Conservation (phyloP, 2,113 vertebrate genomes). For the Tetrax tetrax region DNA sequence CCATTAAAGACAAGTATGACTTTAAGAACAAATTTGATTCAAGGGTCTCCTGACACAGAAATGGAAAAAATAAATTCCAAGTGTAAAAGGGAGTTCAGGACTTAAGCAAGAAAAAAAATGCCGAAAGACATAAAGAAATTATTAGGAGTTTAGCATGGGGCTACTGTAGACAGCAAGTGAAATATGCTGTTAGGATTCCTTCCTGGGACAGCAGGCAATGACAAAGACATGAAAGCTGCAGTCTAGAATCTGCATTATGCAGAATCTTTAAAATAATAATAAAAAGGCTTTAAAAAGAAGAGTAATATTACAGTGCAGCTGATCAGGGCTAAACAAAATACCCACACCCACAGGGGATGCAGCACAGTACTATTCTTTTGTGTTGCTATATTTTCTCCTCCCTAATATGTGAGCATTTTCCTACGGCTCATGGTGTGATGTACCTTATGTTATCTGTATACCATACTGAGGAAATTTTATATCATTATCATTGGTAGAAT, state of each 20-base stretch:
- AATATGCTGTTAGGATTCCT: neutral
- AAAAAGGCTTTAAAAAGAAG: neutral
- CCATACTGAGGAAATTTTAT: neutral
- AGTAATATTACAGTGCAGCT: neutral
- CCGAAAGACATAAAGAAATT: neutral
- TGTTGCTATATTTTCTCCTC: neutral
- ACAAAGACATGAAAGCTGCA: neutral
- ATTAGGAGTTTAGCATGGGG: neutral
- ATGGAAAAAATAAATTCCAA: neutral
- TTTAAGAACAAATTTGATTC: neutral
- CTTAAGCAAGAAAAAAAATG: neutral
- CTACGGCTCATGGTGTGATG: neutral
- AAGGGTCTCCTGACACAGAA: neutral
- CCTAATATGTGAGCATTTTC: neutral
- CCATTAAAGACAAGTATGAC: neutral
- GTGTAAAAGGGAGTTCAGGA: neutral
- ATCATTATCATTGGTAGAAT: neutral
- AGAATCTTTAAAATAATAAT: neutral
- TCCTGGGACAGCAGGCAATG: neutral
- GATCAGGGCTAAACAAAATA: neutral
- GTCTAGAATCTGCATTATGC: neutral
- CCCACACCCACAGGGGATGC: neutral
- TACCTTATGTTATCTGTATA: neutral
- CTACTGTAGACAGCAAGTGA: neutral
- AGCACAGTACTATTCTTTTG: neutral